Evolutionary conservation across 2,113 vertebrate genomes (phyloP), one percentile per base, ranked within the genome.

Genomic region (Toxotes chatareus): DNA sequence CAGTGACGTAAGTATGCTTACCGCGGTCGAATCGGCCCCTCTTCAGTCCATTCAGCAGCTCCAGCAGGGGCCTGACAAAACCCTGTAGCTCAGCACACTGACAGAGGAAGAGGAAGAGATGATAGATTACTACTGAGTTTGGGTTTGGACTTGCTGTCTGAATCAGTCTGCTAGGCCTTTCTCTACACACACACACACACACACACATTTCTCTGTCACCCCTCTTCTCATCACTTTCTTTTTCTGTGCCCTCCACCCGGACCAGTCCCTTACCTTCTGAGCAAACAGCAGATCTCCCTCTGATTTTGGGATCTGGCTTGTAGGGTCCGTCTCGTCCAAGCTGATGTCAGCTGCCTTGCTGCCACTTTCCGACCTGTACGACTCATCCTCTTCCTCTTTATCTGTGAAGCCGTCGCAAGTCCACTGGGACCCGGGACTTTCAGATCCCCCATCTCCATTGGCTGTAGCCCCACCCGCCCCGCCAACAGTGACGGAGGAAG

Each of bases 11-110:
- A 73, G 47, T 75, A 68, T 40, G 84, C 91, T 89, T 88, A 98
- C 98, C 97, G 83, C 93, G 96, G 59, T 98, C 96, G 7, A 97
- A 98, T 23, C 97, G 93, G 16, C 98, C 98, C 69, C 85, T 96
- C 91, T 97, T 97, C 76, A 99, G 94, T 67, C 97, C 95, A 47
- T 95, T 96, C 78, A 99, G 95, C 80, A 99, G 94, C 83, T 96
- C 95, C 4, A 95, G 92, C 76, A 99, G 92, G 0, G 98, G 97
- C n/a, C 89, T 91, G 70, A 99, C 94, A 62, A 97, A 99, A 46
- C 96, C 97, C 68, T 95, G 96, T 21, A 99, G 96, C 89, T 99
- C 97, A 89, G 86, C 92, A 93, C 97, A 99, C 98, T 99, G 93
- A 0, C 9, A 80, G 53, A 85, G n/a, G 44, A 75, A 51, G 56